Base-by-base conservation (phyloP, 2,797 vertebrate genomes). In the Neoniphon sammara region DNA sequence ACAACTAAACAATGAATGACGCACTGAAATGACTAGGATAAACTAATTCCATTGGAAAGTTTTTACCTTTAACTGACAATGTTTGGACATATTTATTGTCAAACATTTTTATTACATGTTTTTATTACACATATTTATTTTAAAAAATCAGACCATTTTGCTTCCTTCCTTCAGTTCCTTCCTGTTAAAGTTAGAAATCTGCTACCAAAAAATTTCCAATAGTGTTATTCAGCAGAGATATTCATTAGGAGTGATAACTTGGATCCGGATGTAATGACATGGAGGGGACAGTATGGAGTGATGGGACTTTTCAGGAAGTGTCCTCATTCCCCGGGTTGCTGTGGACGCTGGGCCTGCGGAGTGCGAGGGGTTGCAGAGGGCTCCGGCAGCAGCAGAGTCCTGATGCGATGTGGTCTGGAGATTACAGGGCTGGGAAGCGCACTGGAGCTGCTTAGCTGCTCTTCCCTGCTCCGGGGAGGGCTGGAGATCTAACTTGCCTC, bases 401-500 rank as follows among this genome's bases (percentile, higher is more conserved):
- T 75, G 60, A 58, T 78, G 73, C 30, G 39, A 81, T 55, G 60
- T 73, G 69, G 66, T 59, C 60, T 70, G 56, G 46, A 88, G 78
- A 86, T 84, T 75, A 88, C 56, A 64, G 52, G 59, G 72, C 57
- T n/a, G 53, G 59, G 73, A 83, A 90, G 79, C 69, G 79, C 69
- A 27, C 39, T 70, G 66, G 70, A 77, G 75, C 78, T 66, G 77
- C 79, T 72, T 62, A 62, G 72, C 63, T 53, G 72, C 63, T 53
- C 52, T 36, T 30, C 53, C 3, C 57, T 5, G 23, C 78, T 80
- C 77, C 3, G 39, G 50, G 25, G 83, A 82, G 61, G 52, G 49
- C 27, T 75, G 70, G 39, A 80, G 83, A 86, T 88, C 71, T 66
- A 75, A 80, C 82, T 87, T 68, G 58, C 88, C 86, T 91, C 85